Conservation (phyloP, 2,797 vertebrate genomes). For the Chelon labrosus region DNA sequence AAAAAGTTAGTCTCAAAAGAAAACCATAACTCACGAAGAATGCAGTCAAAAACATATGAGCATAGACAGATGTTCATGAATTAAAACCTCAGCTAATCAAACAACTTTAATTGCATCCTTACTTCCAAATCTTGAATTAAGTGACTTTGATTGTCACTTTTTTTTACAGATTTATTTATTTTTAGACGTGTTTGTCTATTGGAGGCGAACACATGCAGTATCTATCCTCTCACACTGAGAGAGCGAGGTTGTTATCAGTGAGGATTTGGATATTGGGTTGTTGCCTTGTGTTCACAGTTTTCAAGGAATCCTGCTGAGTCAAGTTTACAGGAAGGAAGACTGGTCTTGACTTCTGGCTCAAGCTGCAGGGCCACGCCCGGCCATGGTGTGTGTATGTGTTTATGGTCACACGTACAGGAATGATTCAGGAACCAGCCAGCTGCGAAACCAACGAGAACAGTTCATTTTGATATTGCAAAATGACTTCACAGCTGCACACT, state of each 20-base stretch:
- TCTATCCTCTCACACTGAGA: too few relatives aligned
- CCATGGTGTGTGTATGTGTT: background rate
- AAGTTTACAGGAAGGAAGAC: slow-evolving; percentile 29
- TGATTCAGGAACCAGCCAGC: background rate
- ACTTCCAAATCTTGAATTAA: background rate
- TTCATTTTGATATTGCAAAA: background rate
- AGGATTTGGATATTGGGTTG: background rate
- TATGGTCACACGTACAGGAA: background rate
- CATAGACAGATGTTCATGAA: background rate
- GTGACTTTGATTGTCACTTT: background rate
- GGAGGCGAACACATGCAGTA: background rate
- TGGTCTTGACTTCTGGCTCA: slow-evolving; percentile 8
- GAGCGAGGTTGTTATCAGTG: too few relatives aligned
- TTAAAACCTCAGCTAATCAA: background rate
- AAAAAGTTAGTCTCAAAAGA: too few relatives aligned
- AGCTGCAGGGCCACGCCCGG: slow-evolving; percentile 12
- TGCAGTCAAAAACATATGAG: too few relatives aligned
- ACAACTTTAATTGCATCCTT: background rate
- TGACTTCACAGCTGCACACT: too few relatives aligned
- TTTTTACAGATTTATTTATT: background rate
- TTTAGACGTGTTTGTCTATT: background rate
- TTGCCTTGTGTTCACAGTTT: slow-evolving; percentile 2
- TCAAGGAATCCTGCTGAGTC: slow-evolving; percentile 18
- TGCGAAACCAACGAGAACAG: background rate
- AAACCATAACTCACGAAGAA: too few relatives aligned